A percentile compares a stretch with the other conserved stretches of the same genome.
phyloP scores from a whole-genome alignment of 2,113 vertebrate genomes.

The Eretmochelys imbricata region DNA sequence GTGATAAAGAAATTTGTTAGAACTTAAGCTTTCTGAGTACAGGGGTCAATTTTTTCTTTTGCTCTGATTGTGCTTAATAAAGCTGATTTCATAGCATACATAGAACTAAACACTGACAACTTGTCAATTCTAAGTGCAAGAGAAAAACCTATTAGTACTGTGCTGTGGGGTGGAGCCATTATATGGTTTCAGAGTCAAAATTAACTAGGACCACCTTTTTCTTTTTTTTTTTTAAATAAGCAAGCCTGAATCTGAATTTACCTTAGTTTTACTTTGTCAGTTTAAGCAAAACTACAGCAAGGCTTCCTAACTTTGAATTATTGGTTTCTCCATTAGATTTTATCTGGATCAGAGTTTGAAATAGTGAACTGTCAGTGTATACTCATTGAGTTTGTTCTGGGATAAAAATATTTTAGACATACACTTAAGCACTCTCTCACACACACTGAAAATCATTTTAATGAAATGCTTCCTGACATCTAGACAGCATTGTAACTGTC shows the following conservation, averaged over 20 bases:
- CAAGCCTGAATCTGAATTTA: not conserved
- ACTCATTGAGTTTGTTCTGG: not conserved
- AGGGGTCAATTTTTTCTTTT: not conserved
- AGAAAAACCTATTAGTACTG: not conserved
- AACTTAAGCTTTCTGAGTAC: not conserved
- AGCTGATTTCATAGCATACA: not conserved
- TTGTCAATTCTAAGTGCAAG: not conserved
- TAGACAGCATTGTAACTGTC: not conserved
- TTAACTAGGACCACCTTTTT: not conserved
- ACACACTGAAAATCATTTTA: not conserved
- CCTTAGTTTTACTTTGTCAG: conserved; percentile 19
- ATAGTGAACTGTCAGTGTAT: not conserved
- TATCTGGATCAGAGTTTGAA: not conserved
- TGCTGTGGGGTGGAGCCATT: not conserved
- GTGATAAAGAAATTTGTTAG: not conserved
- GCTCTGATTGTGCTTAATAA: not conserved
- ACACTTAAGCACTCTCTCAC: not conserved
- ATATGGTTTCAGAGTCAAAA: not conserved
- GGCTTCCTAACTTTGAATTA: too few relatives aligned
- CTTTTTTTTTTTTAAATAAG: not conserved
- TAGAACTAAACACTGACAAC: not conserved
- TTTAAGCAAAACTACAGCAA: not conserved
- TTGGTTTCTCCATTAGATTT: conserved; percentile 8
- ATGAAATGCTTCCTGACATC: conserved; percentile 19
- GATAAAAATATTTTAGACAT: conserved; percentile 9